Conservation (phyloP, 1,140 invertebrate species). For the Drosophila kepulauana region DNA sequence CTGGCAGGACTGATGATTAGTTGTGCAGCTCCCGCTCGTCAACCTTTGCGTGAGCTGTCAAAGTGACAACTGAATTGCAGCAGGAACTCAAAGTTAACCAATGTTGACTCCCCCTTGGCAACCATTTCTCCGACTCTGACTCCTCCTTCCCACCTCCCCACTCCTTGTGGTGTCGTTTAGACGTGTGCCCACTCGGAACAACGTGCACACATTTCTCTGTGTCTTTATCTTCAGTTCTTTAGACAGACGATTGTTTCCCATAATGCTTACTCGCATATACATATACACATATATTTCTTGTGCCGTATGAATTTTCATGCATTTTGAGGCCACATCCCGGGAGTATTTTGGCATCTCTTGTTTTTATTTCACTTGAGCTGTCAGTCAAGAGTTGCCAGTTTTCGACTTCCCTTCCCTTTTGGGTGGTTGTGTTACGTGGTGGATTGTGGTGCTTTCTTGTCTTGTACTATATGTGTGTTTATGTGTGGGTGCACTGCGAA, state of each 20-base stretch:
- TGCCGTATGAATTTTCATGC: slow-evolving; percentile 79
- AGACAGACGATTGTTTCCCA: slow-evolving; percentile 76
- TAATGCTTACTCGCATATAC: slow-evolving; percentile 22
- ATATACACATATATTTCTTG: slow-evolving; percentile 37
- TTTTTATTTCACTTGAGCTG: slow-evolving; percentile 63
- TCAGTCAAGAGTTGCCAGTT: slow-evolving; percentile 51
- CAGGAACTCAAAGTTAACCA: slow-evolving; percentile 63
- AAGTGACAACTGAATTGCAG: slow-evolving; percentile 80
- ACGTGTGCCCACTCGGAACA: slow-evolving; percentile 35
- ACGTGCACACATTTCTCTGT: slow-evolving; percentile 22
- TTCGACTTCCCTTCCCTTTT: slow-evolving; percentile 1
- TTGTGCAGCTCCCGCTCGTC: slow-evolving; percentile 52
- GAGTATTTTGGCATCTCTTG: slow-evolving; percentile 67
- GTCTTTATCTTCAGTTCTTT: slow-evolving; percentile 22
- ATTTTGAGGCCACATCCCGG: slow-evolving; percentile 67
- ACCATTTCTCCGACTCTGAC: slow-evolving; percentile 8
- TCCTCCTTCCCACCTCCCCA: not conserved
- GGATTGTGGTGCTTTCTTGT: too few species aligned
- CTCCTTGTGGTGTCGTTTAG: slow-evolving; percentile 17
- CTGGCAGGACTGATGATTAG: slow-evolving; percentile 49
- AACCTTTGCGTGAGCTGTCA: slow-evolving; percentile 82
- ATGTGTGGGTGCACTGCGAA: slow-evolving; percentile 57
- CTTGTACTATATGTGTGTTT: too few species aligned
- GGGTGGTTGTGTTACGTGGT: slow-evolving; percentile 12
- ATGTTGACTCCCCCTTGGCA: slow-evolving; percentile 46